These are phyloP conservation scores for Phrynosoma platyrhinos DNA, from an alignment of 2,113 vertebrate genomes.

Conservation along the genomic window DNA sequence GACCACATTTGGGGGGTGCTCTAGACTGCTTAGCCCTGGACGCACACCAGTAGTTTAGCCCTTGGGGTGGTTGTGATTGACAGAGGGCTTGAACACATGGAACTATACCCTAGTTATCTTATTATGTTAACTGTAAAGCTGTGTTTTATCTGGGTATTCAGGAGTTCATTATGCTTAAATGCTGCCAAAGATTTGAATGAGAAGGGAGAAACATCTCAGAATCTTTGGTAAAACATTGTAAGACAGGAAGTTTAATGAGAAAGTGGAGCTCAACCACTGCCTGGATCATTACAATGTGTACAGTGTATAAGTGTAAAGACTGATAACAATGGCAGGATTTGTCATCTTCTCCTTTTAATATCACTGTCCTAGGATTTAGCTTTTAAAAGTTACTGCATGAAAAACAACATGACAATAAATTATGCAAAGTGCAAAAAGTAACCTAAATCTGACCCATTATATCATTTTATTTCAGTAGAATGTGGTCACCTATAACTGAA, in stretches of 20 bases:
- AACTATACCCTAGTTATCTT: too few relatives aligned
- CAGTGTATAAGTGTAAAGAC: not conserved
- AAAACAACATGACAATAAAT: not conserved
- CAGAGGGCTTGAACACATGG: too few relatives aligned
- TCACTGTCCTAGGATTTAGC: conserved; percentile 44
- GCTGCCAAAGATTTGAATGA: not conserved
- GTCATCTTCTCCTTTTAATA: not conserved
- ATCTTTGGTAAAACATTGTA: conserved; percentile 4
- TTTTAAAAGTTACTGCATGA: conserved; percentile 47
- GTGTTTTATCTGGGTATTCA: not conserved
- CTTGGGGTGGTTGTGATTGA: too few relatives aligned
- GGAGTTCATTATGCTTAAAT: not conserved
- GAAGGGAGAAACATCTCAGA: not conserved
- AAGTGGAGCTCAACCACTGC: not conserved
- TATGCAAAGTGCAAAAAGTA: conserved; percentile 25
- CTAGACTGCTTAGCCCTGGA: too few relatives aligned
- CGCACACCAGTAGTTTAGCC: too few relatives aligned
- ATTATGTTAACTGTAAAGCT: not conserved
- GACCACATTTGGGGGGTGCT: too few relatives aligned
- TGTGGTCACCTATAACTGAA: not conserved
- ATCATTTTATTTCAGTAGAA: not conserved
- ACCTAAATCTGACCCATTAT: fast-evolving
- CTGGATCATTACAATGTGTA: conserved; percentile 6
- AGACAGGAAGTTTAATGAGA: conserved; percentile 32
- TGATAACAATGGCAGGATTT: not conserved